Base-by-base conservation (phyloP, 2,113 vertebrate species). In the Sula dactylatra region DNA sequence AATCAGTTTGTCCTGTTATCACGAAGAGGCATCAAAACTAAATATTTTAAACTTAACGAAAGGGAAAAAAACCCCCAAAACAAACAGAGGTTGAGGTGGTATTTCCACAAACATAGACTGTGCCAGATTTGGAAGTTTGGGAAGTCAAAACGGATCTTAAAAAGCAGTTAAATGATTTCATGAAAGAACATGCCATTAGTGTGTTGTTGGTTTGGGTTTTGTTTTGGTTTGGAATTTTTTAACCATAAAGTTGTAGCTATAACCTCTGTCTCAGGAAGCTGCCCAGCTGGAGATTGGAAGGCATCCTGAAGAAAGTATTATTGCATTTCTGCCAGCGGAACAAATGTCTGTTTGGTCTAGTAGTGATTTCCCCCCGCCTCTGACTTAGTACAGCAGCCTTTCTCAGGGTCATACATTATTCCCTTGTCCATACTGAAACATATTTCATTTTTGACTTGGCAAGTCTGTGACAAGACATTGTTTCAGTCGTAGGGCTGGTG, bases 1-100 rank as follows among this genome's bases (percentile, higher is more conserved):
- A 62, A 54, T 86, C 38, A 54, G 5, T 31, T 70, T 9, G 18
- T 70, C 49, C 74, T 45, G 8, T 65, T 52, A 66, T 9, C 5
- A 40, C 31, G 72, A 76, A 71, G 26, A 31, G 2, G 5, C 19
- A 50, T 59, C 27, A 87, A 72, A 87, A n/a, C 4, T 83, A 74
- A 83, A 49, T 2, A 19, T 10, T 54, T 82, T 79, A 61, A 92
- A 87, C 2, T 6, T 13, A 11, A 49, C 40, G 12, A 9, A n/a
- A 3, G 25, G 7, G 67, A 72, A 66, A 27, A 7, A 17, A 42
- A n/a, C n/a, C n/a, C n/a, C n/a, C n/a, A n/a, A n/a, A n/a, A n/a
- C n/a, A n/a, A n/a, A n/a, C n/a, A 14, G 24, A 3, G 3, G 11
- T 38, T 4, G 19, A 14, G 7, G 11, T 15, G 24, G 6, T 16